Evolutionary conservation across 2,113 vertebrate genomes (phyloP).

Genomic region (Fulica atra): DNA sequence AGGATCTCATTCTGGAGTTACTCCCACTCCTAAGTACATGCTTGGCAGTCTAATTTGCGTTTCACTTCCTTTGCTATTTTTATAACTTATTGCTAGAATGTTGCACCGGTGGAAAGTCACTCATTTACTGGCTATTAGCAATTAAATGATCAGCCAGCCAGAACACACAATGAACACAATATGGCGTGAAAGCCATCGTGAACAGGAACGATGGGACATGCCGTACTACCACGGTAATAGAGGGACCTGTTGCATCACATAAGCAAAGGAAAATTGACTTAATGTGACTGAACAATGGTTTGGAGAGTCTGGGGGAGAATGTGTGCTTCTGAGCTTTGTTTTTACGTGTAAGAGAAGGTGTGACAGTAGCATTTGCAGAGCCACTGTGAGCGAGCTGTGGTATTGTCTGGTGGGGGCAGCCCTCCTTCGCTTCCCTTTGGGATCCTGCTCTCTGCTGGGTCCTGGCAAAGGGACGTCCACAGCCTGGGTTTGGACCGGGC

Average conservation of each 20-base stretch:
- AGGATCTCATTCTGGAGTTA: slow-evolving; percentile 7
- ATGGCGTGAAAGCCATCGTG: slow-evolving; percentile 15
- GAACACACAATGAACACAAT: background rate
- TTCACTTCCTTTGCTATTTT: slow-evolving; percentile 38
- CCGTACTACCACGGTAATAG: background rate
- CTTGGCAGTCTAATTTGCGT: background rate
- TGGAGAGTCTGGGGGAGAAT: background rate
- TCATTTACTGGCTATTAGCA: background rate
- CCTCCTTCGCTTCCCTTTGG: fast-evolving
- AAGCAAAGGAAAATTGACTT: background rate
- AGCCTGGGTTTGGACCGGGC: background rate
- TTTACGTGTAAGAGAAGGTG: background rate
- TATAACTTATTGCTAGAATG: background rate
- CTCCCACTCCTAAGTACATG: background rate
- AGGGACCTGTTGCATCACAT: background rate
- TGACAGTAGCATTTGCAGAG: background rate
- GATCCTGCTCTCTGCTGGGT: background rate
- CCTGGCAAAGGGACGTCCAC: fast-evolving
- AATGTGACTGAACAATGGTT: background rate
- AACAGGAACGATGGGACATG: background rate
- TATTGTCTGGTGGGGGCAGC: background rate
- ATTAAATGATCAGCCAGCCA: slow-evolving; percentile 13
- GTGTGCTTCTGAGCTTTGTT: background rate
- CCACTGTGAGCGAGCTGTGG: background rate
- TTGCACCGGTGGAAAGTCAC: background rate